These are phyloP conservation scores for Atlantisia rogersi DNA, from an alignment of 2,113 vertebrate genomes.

Conservation along the genomic window DNA sequence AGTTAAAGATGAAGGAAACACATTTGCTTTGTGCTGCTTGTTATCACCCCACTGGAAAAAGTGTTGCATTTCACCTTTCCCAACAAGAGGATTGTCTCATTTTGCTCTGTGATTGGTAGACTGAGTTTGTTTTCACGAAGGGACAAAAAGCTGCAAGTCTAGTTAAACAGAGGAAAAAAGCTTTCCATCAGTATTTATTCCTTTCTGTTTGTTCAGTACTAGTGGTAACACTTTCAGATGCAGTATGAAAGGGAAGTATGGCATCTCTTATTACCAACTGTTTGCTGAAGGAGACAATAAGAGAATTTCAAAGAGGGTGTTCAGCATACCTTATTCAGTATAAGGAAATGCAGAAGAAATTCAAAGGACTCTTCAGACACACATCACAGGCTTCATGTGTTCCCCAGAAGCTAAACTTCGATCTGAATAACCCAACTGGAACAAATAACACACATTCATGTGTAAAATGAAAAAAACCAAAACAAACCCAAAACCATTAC, in stretches of 20 bases:
- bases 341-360: neutral
- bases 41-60: neutral
- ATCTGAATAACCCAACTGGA: neutral
- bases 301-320: neutral
- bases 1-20: neutral
- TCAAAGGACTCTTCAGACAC: neutral
- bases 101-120: neutral
- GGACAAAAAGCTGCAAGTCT: neutral
- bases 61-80: neutral
- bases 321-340: neutral
- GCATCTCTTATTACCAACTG: neutral
- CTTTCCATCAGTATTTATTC: neutral
- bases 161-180: neutral
- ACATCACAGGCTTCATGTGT: rapidly evolving
- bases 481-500: too few relatives aligned
- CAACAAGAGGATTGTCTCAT: neutral
- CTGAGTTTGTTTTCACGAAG: neutral
- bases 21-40: neutral
- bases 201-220: neutral
- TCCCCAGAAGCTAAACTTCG: neutral
- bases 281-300: neutral
- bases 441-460: neutral
- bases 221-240: neutral
- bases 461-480: neutral
- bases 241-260: neutral